Evolutionary conservation across 23 tunicate genomes (phyloP), one percentile per base, ranked within the genome.

Genomic region (Aplidium turbinatum): DNA sequence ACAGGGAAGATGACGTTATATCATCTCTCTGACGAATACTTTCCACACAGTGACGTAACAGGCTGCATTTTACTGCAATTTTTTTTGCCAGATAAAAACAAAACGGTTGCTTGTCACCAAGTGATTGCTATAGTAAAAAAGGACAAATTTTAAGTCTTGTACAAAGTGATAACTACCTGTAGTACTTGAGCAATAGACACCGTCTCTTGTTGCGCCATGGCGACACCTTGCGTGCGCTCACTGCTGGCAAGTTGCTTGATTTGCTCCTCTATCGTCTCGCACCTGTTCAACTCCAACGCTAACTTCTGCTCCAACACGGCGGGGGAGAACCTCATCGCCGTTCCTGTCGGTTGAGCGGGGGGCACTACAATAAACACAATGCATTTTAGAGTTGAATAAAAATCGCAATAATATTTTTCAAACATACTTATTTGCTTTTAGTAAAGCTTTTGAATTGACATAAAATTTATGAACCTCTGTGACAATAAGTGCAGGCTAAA

Each of bases 161-260:
- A n/a, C n/a, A n/a, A 46, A 9, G 19, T 7, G 58, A 40, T 9
- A 7, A n/a, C 18, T 36, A 85, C 91, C 76, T 90, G 77, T 53
- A 90, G 39, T 19, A 90, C 40, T 55, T 83, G 85, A 3, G 88
- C 89, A 38, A 90, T 32, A 47, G 97, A 77, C 7, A 78, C 97
- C 28, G 97, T 76, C 57, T 90, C 97, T 65, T 90, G 89, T 39
- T 90, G 97, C 29, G 97, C 97, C 48, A 60, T 33, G 4, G 90
- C 77, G 22, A 82, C 78, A 29, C 73, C 34, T 33, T 77, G 89
- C 11, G 85, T 73, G 24, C 53, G 22, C 47, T 91, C 97, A 0
- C 76, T 85, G 19, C 78, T 70, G 1, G 7, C 57, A 38, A 91
- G 76, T 28, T 79, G 91, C 11, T 76, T 72, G 16, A 91, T 53